Evolutionary conservation across 30 jellyfish, hydroid and myxozoan genomes (phyloP), one percentile per base, ranked within the genome.

Genomic region (Sanderia malayensis): DNA sequence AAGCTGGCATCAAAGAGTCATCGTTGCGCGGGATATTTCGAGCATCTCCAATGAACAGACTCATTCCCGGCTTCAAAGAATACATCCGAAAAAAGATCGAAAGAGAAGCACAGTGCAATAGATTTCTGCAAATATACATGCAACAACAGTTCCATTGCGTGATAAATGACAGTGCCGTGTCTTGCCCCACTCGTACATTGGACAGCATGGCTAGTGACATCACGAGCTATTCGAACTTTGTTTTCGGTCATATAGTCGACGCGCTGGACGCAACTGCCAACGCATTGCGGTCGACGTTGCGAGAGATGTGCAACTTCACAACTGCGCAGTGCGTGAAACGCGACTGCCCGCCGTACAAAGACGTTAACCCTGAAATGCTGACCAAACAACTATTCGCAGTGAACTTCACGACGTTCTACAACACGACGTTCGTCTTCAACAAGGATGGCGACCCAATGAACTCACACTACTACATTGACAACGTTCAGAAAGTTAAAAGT

Each of bases 111-210:
- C 70, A 68, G 18, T 89, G 97, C 55, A 70, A 82, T 80, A 13
- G 59, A 33, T 89, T 95, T 95, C 74, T 89, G 18, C 31, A 46
- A 49, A 44, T 24, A 24, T 89, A 74, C 63, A n/a, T 89, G 71
- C 46, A 75, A 71, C 80, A 89, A 61, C 61, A 46, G 25, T 83
- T 81, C 30, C 30, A 65, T 32, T 89, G 97, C 65, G 23, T 8
- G 52, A 64, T 66, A n/a, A 45, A 70, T 47, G 28, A 34, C 22
- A 53, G 74, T 47, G 46, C 73, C 0, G 76, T 47, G 0, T 44
- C 18, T 44, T 76, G 88, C 26, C 74, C 73, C 26, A 63, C 61
- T 49, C 41, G 55, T 1, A 76, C 88, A 22, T 27, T 33, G 0
- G 55, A 45, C 8, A 47, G 80, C 67, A 76, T 76, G 30, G 80